Evolutionary conservation across 2,888 invertebrate genomes (phyloP).

Genomic region (Leptinotarsa rubiginosa): DNA sequence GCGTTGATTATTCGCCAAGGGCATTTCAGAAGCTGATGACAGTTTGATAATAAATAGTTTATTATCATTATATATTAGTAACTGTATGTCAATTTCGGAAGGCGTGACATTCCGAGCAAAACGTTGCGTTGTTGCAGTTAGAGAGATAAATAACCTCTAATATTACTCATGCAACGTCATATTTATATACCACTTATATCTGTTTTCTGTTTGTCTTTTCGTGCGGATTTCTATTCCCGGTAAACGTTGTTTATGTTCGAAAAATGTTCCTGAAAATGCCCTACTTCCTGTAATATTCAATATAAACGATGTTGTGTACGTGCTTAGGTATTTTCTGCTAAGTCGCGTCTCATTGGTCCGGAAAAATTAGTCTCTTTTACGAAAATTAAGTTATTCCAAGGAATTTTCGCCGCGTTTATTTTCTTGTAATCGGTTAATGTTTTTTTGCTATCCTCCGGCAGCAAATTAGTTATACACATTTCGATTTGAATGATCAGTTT

Average conservation of each 20-base stretch:
- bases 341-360: not conserved
- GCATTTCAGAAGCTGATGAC: constrained; percentile 11
- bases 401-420: not conserved
- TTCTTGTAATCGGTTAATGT: too few species aligned
- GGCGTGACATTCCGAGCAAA: not conserved
- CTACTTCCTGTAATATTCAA: constrained; percentile 24
- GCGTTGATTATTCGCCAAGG: constrained; percentile 1
- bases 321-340: constrained; percentile 1
- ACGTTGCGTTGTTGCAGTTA: not conserved
- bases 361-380: not conserved
- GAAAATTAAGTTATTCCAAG: not conserved
- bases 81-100: not conserved
- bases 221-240: constrained; percentile 20
- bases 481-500: not conserved
- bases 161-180: constrained; percentile 13
- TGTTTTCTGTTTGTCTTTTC: constrained; percentile 20
- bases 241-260: constrained; percentile 26
- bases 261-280: constrained; percentile 20
- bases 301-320: constrained; percentile 18
- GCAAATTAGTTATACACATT: too few species aligned
- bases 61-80: not conserved
- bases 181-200: constrained; percentile 17
- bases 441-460: too few species aligned
- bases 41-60: constrained; percentile 3
- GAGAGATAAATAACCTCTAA: constrained; percentile 13